These are phyloP conservation scores for Forbesichthys papilliferus DNA, from an alignment of 2,113 vertebrate species.

Conservation along the genomic window DNA sequence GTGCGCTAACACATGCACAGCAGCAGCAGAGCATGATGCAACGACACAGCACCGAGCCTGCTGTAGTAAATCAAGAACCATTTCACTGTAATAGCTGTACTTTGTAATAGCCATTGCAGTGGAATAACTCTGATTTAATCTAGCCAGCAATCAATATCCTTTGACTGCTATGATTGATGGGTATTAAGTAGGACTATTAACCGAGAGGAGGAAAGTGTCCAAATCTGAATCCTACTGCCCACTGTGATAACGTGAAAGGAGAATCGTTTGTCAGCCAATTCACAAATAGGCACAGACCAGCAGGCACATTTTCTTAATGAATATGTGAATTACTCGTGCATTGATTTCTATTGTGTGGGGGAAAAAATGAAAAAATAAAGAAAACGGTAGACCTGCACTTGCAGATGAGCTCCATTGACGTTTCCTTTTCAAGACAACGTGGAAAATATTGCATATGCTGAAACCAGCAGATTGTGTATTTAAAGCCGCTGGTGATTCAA, in stretches of 20 bases:
- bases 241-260: slow-evolving; percentile 64
- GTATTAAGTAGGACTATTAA: slow-evolving; percentile 76
- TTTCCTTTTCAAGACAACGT: slow-evolving; percentile 57
- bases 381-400: slow-evolving; percentile 22
- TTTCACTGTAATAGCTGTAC: slow-evolving; percentile 71
- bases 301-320: slow-evolving; percentile 75
- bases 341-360: slow-evolving; percentile 77
- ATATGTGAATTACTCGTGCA: slow-evolving; percentile 76
- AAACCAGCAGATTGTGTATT: slow-evolving; percentile 71
- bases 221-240: slow-evolving; percentile 61
- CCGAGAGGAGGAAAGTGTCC: slow-evolving; percentile 58
- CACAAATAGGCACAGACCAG: slow-evolving; percentile 67
- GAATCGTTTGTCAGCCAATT: slow-evolving; percentile 74
- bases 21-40: slow-evolving; percentile 20
- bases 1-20: slow-evolving; percentile 11
- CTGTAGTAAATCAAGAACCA: slow-evolving; percentile 61
- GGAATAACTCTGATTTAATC: slow-evolving; percentile 80
- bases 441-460: slow-evolving; percentile 69
- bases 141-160: slow-evolving; percentile 74
- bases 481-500: slow-evolving; percentile 69
- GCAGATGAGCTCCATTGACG: slow-evolving; percentile 67
- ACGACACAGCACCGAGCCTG: slow-evolving; percentile 38
- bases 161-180: slow-evolving; percentile 76
- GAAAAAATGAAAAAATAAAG: slow-evolving; percentile 61
- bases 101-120: slow-evolving; percentile 69